Conservation (phyloP, 2,888 invertebrate genomes). For the Sialis lutaria region DNA sequence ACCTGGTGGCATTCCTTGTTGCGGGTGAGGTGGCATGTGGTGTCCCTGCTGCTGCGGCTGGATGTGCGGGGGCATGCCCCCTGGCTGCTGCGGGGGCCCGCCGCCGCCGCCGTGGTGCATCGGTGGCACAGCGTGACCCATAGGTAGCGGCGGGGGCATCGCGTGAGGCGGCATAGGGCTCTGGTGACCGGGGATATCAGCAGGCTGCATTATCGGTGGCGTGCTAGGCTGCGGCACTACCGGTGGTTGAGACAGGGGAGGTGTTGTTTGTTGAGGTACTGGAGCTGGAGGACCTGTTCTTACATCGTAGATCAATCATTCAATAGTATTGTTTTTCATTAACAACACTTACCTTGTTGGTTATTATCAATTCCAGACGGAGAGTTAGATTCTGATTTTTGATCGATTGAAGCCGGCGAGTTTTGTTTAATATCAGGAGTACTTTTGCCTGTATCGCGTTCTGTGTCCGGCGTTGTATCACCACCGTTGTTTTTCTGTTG, state of each 20-base stretch:
- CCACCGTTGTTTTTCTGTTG: constrained; percentile 1
- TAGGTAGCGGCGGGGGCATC: constrained; percentile 3
- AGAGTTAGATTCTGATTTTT: constrained; percentile 9
- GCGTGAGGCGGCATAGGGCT: constrained; percentile 4
- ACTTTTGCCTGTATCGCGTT: neutral
- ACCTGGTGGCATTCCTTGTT: constrained; percentile 10
- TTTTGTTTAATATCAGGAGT: neutral
- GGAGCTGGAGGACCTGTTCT: neutral
- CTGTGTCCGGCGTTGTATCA: neutral
- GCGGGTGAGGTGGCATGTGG: constrained; percentile 6
- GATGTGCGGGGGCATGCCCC: constrained; percentile 12
- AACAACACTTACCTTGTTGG: constrained; percentile 6
- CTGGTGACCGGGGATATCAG: neutral
- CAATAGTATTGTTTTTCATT: neutral
- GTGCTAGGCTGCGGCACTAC: constrained; percentile 4
- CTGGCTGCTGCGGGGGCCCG: constrained; percentile 3
- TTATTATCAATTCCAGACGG: constrained; percentile 10
- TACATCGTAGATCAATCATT: neutral
- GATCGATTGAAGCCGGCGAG: neutral
- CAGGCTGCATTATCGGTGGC: constrained; percentile 7
- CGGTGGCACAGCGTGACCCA: neutral
- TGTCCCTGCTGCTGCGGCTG: constrained; percentile 13
- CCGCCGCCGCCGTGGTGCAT: neutral
- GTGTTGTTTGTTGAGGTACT: constrained; percentile 5
- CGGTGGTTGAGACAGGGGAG: constrained; percentile 6